Percentiles rank a stretch among this genome's conserved stretches.
Evolutionary conservation across 2,888 invertebrate species (phyloP).

Genomic region (Apamea monoglypha): DNA sequence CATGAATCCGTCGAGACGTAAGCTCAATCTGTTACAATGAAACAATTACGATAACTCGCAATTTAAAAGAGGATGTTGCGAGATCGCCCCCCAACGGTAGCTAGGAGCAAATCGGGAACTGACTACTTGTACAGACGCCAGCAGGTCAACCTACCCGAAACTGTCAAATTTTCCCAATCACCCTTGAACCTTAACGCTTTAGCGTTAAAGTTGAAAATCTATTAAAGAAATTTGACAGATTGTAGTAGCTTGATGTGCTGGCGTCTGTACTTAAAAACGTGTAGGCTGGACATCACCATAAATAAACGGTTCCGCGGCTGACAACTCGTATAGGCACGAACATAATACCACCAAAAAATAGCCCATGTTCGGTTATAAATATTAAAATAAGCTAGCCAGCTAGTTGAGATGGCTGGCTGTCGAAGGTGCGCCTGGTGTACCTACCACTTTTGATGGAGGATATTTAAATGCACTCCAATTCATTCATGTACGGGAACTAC

Average conservation of each 20-base stretch:
- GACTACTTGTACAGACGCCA: no score
- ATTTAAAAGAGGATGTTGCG: slow-evolving; percentile 90
- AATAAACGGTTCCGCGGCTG: slow-evolving; percentile 47
- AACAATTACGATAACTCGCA: slow-evolving; percentile 90
- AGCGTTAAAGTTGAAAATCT: no score
- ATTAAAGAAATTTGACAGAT: no score
- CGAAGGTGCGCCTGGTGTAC: neutral
- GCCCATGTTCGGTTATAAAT: neutral
- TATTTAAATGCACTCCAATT: neutral
- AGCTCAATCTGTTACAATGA: slow-evolving; percentile 88
- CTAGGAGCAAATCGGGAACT: slow-evolving; percentile 81
- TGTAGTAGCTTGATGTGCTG: no score
- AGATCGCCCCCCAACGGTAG: slow-evolving; percentile 85
- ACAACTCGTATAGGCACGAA: slow-evolving; percentile 5
- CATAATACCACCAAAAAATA: neutral
- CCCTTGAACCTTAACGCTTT: no score
- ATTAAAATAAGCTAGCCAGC: slow-evolving; percentile 12
- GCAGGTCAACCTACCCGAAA: no score
- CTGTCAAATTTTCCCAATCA: no score
- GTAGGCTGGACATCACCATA: slow-evolving; percentile 53
- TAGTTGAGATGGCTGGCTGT: neutral
- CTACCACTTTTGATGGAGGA: neutral
- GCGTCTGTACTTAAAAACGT: slow-evolving; percentile 55
- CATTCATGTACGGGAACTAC: neutral
- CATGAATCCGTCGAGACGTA: slow-evolving; percentile 74